phyloP scores from a whole-genome alignment of 92 coral and sea anemone species.

The Epizoanthus ramosus region DNA sequence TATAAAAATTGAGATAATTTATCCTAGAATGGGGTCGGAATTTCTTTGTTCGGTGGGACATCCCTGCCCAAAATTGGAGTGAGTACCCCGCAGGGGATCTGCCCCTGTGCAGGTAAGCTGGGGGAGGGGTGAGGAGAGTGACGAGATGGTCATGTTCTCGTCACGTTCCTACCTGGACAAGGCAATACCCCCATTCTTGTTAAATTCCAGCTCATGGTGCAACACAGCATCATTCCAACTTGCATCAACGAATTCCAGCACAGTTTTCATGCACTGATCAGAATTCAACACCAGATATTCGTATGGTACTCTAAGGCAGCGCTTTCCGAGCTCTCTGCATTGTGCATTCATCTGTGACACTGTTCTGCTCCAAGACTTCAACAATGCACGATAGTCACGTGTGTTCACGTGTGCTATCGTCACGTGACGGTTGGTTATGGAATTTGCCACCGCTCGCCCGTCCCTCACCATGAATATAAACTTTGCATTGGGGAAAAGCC shows the following conservation, averaged over 20 bases:
- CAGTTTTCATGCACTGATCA: conserved; percentile 58
- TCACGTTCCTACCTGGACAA: conserved; percentile 66
- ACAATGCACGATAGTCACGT: conserved; percentile 57
- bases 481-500: conserved; percentile 84
- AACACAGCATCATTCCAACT: conserved; percentile 86
- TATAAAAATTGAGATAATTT: too few relatives aligned
- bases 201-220: conserved; percentile 74
- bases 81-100: too few relatives aligned
- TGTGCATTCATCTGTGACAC: conserved; percentile 67
- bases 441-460: conserved; percentile 91
- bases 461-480: conserved; percentile 93
- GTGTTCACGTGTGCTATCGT: conserved; percentile 70
- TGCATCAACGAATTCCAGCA: conserved; percentile 69
- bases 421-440: conserved; percentile 72
- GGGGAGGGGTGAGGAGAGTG: background rate
- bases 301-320: conserved; percentile 80
- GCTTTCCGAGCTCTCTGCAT: conserved; percentile 63
- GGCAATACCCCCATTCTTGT: conserved; percentile 76
- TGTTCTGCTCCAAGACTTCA: conserved; percentile 75
- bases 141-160: background rate
- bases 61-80: too few relatives aligned
- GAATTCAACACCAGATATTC: conserved; percentile 88
- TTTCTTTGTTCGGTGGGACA: too few relatives aligned
- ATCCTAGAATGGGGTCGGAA: too few relatives aligned
- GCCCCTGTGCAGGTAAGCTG: background rate